Conservation (phyloP, 2,888 invertebrate species). For the Acheta domesticus region DNA sequence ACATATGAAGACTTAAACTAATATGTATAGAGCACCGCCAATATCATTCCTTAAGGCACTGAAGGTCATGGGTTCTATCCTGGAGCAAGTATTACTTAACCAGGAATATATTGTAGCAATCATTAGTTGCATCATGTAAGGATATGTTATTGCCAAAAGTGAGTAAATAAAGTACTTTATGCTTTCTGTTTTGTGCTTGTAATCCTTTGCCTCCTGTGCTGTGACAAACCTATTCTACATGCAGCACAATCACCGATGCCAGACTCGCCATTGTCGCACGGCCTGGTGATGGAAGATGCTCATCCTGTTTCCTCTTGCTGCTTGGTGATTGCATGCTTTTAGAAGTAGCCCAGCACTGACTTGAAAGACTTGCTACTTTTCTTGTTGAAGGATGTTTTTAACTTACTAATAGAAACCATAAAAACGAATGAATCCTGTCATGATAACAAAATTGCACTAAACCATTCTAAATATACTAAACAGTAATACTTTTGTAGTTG, state of each 20-base stretch:
- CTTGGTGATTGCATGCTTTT: not conserved
- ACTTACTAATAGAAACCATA: too few relatives aligned
- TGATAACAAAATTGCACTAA: too few relatives aligned
- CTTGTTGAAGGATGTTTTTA: too few relatives aligned
- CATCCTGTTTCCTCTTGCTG: not conserved
- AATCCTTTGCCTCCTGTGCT: not conserved
- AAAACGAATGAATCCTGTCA: too few relatives aligned
- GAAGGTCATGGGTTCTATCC: not conserved
- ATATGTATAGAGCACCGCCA: not conserved
- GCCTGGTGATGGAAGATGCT: constrained; percentile 8
- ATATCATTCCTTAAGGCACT: not conserved
- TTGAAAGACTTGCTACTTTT: too few relatives aligned
- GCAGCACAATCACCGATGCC: too few relatives aligned
- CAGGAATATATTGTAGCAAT: not conserved
- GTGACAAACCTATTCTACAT: not conserved
- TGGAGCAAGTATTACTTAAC: not conserved
- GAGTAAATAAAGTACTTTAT: not conserved
- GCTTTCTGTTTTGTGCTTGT: not conserved
- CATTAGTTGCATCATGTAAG: not conserved
- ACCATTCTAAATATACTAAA: too few relatives aligned
- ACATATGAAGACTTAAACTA: not conserved
- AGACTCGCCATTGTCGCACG: not conserved
- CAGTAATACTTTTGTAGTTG: not conserved
- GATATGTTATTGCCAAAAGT: constrained; percentile 5
- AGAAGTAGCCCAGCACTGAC: too few relatives aligned